Base-by-base conservation (phyloP, 2,797 vertebrate genomes). In the Sciaenops ocellatus region DNA sequence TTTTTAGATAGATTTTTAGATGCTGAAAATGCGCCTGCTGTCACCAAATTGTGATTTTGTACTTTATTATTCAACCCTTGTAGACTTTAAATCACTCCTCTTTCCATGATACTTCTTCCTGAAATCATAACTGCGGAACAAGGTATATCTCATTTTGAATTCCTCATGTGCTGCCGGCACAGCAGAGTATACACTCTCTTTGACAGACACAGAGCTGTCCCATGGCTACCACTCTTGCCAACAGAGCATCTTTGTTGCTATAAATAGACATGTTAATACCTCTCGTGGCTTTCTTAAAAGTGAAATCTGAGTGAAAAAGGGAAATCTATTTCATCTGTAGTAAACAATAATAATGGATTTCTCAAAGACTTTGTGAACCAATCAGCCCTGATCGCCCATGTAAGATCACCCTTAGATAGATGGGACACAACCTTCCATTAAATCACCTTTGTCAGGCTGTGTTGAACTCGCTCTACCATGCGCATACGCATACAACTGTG, bases 191-290 rank as follows among this genome's bases (percentile, higher is more conserved):
- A 30, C 55, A 66, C n/a, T 10, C 52, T 51, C 38, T 28, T 44
- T 1, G 59, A 54, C 51, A 60, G 30, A 84, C 52, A 71, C 61
- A 50, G 52, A 80, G 73, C 77, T 71, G 80, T 86, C 82, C 86
- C 85, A 76, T 86, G 65, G 77, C 80, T 73, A 61, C 68, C 34
- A 38, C 77, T 84, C 79, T 64, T 73, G 84, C 89, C 90, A 87
- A 82, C 57, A 15, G 81, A 85, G 80, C 83, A 89, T 89, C 61
- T 85, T 77, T 88, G 78, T 50, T 63, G 71, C 89, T 89, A 87
- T 84, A 82, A 81, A 90, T 89, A 90, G 64, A 55, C 60, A n/a
- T 67, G 79, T 77, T 72, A 61, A 73, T 80, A 66, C 46, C 20
- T 81, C 44, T 72, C 69, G 67, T 46, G 83, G 79, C 51, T 77